Evolutionary conservation across 2,797 vertebrate genomes (phyloP), one percentile per base, ranked within the genome.

Genomic region (Huso huso): DNA sequence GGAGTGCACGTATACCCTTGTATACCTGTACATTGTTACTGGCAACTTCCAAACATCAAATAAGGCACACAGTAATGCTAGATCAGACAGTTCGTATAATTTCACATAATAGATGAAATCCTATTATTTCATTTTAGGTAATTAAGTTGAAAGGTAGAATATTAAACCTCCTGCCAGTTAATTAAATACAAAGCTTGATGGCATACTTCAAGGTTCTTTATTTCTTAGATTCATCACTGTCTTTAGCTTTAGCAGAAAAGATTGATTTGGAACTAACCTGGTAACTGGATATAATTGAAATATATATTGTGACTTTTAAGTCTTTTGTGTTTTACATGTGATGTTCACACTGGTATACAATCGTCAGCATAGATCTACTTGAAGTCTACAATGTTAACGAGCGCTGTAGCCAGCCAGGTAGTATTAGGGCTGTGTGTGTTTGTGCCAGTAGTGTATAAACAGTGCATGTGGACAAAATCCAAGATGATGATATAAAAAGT

Each of bases 111-210:
- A 76, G 71, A 75, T 70, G 23, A 48, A 77, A 69, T 71, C 75
- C 65, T 53, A 51, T 61, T 76, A 81, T 86, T 84, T 85, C 79
- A 85, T 82, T 78, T 83, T 75, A 76, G 79, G 70, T 80, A 85
- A 83, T 83, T 79, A 82, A 77, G 78, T 81, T 79, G 64, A 73
- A 66, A 76, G 68, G 55, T 18, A 71, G 66, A 62, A 49, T 65
- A 65, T 59, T 61, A 58, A 62, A 59, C n/a, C 66, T 49, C 61
- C 55, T 62, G 49, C 58, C 60, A 58, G 52, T 49, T 66, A 63
- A 68, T 70, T 66, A 58, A 62, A 66, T 64, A 60, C 64, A 64
- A 8, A n/a, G 59, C 64, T 55, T 68, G 63, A 70, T 62, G n/a
- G 53, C n/a, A 13, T 49, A 23, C 64, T 66, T 63, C 57, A 63